phyloP scores from a whole-genome alignment of 2,888 invertebrate genomes.

The Zygothrica quintamaculata region DNA sequence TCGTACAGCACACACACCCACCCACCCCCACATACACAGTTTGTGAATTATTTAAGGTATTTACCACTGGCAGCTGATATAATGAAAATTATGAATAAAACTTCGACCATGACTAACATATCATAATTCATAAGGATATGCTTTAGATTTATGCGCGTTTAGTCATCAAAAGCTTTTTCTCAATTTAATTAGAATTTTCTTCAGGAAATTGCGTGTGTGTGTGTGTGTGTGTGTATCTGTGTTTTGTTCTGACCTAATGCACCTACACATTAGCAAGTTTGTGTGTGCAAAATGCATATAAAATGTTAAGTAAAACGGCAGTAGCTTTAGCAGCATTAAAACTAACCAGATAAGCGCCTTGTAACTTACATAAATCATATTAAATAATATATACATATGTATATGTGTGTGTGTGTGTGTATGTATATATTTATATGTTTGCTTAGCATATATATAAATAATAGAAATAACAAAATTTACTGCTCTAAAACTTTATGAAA shows the following conservation, averaged over 20 bases:
- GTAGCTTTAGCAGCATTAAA: neutral
- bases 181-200: slow-evolving; percentile 33
- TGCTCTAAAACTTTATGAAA: slow-evolving; percentile 17
- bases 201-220: neutral
- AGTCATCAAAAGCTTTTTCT: slow-evolving; percentile 37
- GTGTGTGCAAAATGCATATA: slow-evolving; percentile 14
- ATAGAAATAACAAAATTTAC: neutral
- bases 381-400: slow-evolving; percentile 17
- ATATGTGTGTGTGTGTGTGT: too few relatives aligned
- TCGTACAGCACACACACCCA: slow-evolving; percentile 46
- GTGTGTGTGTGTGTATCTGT: neutral
- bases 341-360: neutral
- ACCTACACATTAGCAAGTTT: slow-evolving; percentile 4
- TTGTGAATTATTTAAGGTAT: slow-evolving; percentile 34
- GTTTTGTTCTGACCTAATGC: slow-evolving; percentile 12
- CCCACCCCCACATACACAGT: neutral
- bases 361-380: slow-evolving; percentile 23
- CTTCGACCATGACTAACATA: slow-evolving; percentile 16
- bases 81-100: slow-evolving; percentile 56
- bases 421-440: too few relatives aligned
- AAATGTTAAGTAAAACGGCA: neutral
- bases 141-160: slow-evolving; percentile 34
- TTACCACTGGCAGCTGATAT: slow-evolving; percentile 26
- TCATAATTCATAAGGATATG: slow-evolving; percentile 40
- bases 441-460: neutral